These are phyloP conservation scores for Mythimna vitellina DNA, from an alignment of 2,888 invertebrate genomes.

Conservation along the genomic window DNA sequence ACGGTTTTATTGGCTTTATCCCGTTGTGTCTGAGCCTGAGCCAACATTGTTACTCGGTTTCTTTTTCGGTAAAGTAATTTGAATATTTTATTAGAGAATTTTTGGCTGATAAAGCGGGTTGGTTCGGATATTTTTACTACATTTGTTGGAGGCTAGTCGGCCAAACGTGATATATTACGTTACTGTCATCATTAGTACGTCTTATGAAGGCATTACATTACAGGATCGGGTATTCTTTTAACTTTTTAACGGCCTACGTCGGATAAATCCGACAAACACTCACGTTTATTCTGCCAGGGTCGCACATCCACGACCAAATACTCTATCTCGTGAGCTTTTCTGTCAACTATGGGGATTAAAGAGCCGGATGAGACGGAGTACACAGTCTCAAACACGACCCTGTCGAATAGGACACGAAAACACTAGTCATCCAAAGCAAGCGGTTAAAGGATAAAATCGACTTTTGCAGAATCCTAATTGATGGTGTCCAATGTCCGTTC, in stretches of 20 bases:
- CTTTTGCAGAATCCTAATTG: not conserved
- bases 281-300: no score
- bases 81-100: conserved; percentile 71
- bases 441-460: no score
- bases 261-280: no score
- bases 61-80: conserved; percentile 73
- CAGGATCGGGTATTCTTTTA: not conserved
- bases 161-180: not conserved
- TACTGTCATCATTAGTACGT: not conserved
- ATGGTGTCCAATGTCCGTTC: no score
- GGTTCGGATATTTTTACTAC: conserved; percentile 33
- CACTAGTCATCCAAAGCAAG: no score
- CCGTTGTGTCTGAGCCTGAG: conserved; percentile 71
- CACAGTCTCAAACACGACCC: no score
- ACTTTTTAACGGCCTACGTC: no score
- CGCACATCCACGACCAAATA: no score
- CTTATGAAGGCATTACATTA: not conserved
- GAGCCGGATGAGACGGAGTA: no score
- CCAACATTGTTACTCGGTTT: conserved; percentile 75
- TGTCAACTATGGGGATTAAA: no score
- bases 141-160: conserved; percentile 14
- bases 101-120: conserved; percentile 58
- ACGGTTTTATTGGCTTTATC: conserved; percentile 84
- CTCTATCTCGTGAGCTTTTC: no score
- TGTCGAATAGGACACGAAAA: no score